A percentile compares a stretch with the other conserved stretches of the same genome.
Conservation (phyloP, 2,888 invertebrate genomes). For the Thecophora atra region DNA sequence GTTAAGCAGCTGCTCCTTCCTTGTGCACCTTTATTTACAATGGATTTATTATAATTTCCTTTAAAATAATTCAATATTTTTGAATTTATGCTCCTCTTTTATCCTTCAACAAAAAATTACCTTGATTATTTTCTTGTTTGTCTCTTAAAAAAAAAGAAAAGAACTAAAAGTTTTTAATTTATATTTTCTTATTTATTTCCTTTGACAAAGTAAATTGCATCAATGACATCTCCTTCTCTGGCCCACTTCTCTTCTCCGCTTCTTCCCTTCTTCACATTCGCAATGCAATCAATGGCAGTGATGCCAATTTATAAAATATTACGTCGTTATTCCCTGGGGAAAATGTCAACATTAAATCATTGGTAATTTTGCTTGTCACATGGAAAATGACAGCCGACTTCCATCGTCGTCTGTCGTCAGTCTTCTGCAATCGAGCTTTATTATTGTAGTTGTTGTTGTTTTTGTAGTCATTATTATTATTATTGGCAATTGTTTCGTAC, state of each 20-base stretch:
- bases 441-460: slow-evolving; percentile 10
- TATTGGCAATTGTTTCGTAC: not conserved
- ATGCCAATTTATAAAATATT: slow-evolving; percentile 7
- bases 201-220: not conserved
- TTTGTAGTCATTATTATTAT: slow-evolving; percentile 5
- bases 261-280: not conserved
- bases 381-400: slow-evolving; percentile 15
- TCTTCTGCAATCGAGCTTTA: not conserved
- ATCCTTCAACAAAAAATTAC: too few relatives aligned
- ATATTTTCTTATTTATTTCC: slow-evolving; percentile 1
- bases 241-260: not conserved
- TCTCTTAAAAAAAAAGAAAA: too few relatives aligned
- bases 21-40: too few relatives aligned
- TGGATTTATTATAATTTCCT: too few relatives aligned
- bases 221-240: not conserved
- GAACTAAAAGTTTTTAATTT: too few relatives aligned
- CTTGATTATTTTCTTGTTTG: too few relatives aligned
- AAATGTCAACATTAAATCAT: slow-evolving; percentile 23
- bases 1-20: too few relatives aligned
- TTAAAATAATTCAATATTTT: too few relatives aligned
- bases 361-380: slow-evolving; percentile 20
- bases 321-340: not conserved
- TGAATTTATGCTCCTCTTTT: too few relatives aligned
- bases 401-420: not conserved
- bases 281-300: not conserved